Evolutionary conservation across 2,113 vertebrate species (phyloP).

Genomic region (Clarias gariepinus): DNA sequence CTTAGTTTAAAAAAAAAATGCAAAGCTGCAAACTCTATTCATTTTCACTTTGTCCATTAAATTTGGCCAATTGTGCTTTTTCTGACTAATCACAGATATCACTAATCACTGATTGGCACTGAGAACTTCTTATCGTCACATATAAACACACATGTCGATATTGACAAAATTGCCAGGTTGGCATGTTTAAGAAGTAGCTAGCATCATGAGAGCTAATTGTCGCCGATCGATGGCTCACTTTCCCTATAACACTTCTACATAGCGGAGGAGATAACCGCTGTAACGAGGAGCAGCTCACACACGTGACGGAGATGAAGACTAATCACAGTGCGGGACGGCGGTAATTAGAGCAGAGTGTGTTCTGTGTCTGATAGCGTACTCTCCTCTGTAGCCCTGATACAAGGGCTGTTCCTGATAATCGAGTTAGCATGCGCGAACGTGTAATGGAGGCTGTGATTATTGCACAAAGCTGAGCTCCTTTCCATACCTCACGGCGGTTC

Average conservation of each 20-base stretch:
- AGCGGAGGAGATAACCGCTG: conserved; percentile 44
- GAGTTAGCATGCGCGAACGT: conserved; percentile 50
- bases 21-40: no score
- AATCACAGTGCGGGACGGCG: conserved; percentile 48
- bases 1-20: no score
- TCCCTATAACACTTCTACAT: conserved; percentile 37
- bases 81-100: no score
- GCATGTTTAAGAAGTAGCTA: not conserved
- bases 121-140: no score
- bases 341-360: conserved; percentile 56
- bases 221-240: conserved; percentile 10
- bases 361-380: conserved; percentile 46
- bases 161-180: not conserved
- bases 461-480: conserved; percentile 47
- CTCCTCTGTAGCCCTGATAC: conserved; percentile 52
- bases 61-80: no score
- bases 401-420: conserved; percentile 54
- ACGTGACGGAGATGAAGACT: conserved; percentile 60
- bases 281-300: conserved; percentile 46
- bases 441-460: conserved; percentile 51
- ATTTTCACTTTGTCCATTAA: no score
- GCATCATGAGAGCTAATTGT: conserved; percentile 29
- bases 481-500: conserved; percentile 26
- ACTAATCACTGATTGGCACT: no score
- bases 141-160: not conserved